Base-by-base conservation (phyloP, 2,888 invertebrate species). In the Slavum lentiscoides region DNA sequence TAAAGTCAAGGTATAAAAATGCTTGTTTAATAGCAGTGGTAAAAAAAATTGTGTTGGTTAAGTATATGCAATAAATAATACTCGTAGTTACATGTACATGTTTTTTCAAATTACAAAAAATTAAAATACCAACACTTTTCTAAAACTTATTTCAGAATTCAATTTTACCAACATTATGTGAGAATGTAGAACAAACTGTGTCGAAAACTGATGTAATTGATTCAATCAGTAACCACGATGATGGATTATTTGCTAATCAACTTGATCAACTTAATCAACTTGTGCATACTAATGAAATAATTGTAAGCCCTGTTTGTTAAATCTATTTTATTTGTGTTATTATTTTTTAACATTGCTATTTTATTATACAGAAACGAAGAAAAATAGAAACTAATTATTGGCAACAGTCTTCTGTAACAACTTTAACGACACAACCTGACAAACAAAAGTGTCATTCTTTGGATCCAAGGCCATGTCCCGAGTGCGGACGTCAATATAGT, bases 401-500 rank as follows among this genome's bases (percentile, higher is more conserved):
- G 77, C 77, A 69, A 62, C 62, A 30, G 55, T 77, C 77, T 69
- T 37, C 69, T 64, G 77, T 70, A 69, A 39, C 69, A 62, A 62
- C 21, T 53, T 21, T 61, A 21, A 15, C 69, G 19, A 39, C 69
- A 55, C 61, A 61, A 69, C 53, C 70, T 15, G 77, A 77, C 37
- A 74, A 75, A 59, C 76, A 68, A 85, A 87, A 87, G 86, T 87
- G 87, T 86, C 88, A 88, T 87, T 88, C 88, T 85, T 87, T 88
- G 87, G 88, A 88, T 86, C 88, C 88, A 85, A 88, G 90, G 86
- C 90, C 90, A 83, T 90, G 90, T 87, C 89, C 89, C 85, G 89
- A 89, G 86, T 91, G 90, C 87, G 89, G 89, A 85, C 89, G 90
- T 86, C 89, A 90, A 85, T 90, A 90, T 88, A 90, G 90, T 87